Percentiles rank a stretch among this genome's conserved stretches.
These are phyloP conservation scores for Seira sanloemensis DNA, from an alignment of 2,888 invertebrate species.

Conservation along the genomic window DNA sequence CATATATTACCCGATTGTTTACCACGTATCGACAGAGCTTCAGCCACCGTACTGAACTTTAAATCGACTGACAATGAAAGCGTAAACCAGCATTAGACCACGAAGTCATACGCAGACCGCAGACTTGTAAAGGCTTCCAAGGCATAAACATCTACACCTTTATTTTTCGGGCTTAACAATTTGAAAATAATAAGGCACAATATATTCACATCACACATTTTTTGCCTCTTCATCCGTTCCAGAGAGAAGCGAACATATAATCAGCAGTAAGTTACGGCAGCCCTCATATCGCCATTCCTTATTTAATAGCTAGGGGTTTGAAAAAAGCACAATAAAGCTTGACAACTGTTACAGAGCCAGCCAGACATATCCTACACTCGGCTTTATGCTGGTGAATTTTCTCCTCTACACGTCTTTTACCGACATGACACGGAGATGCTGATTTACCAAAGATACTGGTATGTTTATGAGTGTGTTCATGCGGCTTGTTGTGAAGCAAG, in stretches of 20 bases:
- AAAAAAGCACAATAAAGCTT: conserved; percentile 24
- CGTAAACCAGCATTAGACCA: conserved; percentile 9
- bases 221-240: conserved; percentile 46
- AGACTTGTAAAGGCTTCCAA: not conserved
- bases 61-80: conserved; percentile 41
- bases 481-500: not conserved
- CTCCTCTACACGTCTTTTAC: no score
- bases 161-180: not conserved
- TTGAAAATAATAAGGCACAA: conserved; percentile 39
- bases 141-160: not conserved
- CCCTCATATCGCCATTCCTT: conserved; percentile 17
- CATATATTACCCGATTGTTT: conserved; percentile 48
- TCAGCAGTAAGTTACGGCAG: conserved; percentile 5
- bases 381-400: conserved; percentile 42
- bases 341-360: conserved; percentile 39
- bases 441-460: conserved; percentile 41
- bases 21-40: conserved; percentile 26
- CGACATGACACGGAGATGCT: conserved; percentile 24
- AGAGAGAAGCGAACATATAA: not conserved
- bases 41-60: no score
- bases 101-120: not conserved
- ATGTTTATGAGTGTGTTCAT: not conserved
- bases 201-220: conserved; percentile 53
- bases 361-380: conserved; percentile 11
- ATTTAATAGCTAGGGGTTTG: conserved; percentile 32